These are phyloP conservation scores for Cladopsammia gracilis DNA, from an alignment of 64 coral and sea anemone species.

Conservation along the genomic window DNA sequence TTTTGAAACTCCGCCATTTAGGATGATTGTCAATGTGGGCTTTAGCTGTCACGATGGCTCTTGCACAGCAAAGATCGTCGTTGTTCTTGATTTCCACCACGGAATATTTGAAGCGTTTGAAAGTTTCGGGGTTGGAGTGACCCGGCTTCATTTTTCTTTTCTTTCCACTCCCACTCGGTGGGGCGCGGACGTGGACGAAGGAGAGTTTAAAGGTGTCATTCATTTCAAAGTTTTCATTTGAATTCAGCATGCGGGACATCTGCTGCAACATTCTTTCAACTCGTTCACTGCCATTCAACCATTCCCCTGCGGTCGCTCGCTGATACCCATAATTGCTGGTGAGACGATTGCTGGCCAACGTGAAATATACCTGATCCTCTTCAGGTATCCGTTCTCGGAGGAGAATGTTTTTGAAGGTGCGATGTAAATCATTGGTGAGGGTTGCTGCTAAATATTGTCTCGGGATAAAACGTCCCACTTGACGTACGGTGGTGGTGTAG, in stretches of 20 bases:
- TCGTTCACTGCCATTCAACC: not conserved
- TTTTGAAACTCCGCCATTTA: not conserved
- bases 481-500: not conserved
- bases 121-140: not conserved
- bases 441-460: not conserved
- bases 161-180: slow-evolving; percentile 6
- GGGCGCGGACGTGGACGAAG: slow-evolving; percentile 11
- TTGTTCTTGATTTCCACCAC: not conserved
- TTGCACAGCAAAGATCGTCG: slow-evolving; percentile 32
- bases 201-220: slow-evolving; percentile 38
- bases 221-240: slow-evolving; percentile 25
- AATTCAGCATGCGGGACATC: slow-evolving; percentile 29
- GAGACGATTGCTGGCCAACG: not conserved
- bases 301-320: not conserved
- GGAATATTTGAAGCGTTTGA: not conserved
- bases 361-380: slow-evolving; percentile 20
- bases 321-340: slow-evolving; percentile 16
- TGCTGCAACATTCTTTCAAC: slow-evolving; percentile 23
- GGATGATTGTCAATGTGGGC: not conserved
- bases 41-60: slow-evolving; percentile 32
- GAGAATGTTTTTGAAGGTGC: no score
- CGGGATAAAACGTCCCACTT: not conserved
- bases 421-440: not conserved
- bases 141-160: slow-evolving; percentile 20
- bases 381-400: not conserved